These are phyloP conservation scores for Nymphicus hollandicus DNA, from an alignment of 2,113 vertebrate genomes.

Conservation along the genomic window DNA sequence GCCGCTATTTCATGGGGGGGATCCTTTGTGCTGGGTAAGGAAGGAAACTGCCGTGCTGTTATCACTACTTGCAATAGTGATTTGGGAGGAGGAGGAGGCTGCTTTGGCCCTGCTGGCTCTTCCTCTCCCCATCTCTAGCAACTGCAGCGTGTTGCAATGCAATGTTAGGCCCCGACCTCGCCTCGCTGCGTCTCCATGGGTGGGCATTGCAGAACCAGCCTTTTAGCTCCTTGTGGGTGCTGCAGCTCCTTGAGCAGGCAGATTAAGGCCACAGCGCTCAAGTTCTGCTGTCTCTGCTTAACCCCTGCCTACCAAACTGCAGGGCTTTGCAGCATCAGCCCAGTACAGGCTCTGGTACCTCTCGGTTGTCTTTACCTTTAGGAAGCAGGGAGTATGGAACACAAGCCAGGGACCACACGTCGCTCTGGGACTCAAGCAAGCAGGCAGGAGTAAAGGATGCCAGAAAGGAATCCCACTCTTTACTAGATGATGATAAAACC, in stretches of 20 bases:
- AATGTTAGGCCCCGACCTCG: rapidly evolving
- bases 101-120: not conserved
- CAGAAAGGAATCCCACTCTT: not conserved
- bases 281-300: not conserved
- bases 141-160: rapidly evolving
- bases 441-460: not conserved
- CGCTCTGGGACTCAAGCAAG: rapidly evolving
- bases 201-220: not conserved
- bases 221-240: not conserved
- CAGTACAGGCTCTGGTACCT: not conserved
- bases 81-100: not conserved
- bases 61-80: rapidly evolving
- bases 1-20: rapidly evolving
- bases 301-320: not conserved
- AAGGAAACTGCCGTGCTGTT: not conserved
- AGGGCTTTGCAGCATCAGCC: not conserved
- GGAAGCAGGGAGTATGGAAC: not conserved
- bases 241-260: not conserved
- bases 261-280: rapidly evolving
- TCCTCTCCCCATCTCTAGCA: not conserved
- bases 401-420: rapidly evolving
- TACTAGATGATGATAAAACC: not conserved
- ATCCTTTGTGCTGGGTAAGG: not conserved
- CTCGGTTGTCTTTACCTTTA: rapidly evolving
- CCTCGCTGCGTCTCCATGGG: not conserved